Base-by-base conservation (phyloP, 2,113 vertebrate species). In the Hiodon alosoides region DNA sequence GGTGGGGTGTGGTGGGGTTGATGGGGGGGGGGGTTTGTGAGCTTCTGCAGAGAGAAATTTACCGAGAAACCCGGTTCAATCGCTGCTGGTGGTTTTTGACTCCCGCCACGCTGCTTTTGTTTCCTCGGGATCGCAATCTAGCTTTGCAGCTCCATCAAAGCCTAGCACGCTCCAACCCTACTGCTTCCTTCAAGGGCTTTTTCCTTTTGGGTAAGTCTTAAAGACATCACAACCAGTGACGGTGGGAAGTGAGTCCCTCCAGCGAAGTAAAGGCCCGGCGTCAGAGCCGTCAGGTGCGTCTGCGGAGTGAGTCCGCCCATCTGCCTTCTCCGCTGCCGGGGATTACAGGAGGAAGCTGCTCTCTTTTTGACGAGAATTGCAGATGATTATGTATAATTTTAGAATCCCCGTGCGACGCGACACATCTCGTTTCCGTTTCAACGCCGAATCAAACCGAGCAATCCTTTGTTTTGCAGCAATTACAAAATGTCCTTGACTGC, bases 401-500 rank as follows among this genome's bases (percentile, higher is more conserved):
- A 81, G 55, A 17, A 67, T 60, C 53, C 74, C 67, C 52, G 7
- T n/a, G 46, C 64, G 11, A 5, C 51, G 50, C 48, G 54, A 60
- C 10, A 50, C 13, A 5, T 60, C 31, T 77, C 54, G 59, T 14
- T 55, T 74, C 73, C 52, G 4, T 65, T 74, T 64, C 52, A 31
- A 16, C 61, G 17, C 17, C 13, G 17, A 54, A 53, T 74, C 53
- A n/a, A 57, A 51, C 53, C 10, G 4, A 57, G 73, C 52, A 9
- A 54, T 51, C 53, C 52, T 67, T 74, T 57, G 66, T 75, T 61
- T 60, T 84, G 74, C 80, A 71, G 84, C 84, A 75, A 84, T 87
- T 83, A 83, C 75, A 82, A 79, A 82, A 51, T 14, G 83, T 86
- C 85, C 85, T 90, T 90, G 87, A 86, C 83, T 85, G 83, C 62